These are phyloP conservation scores for Siniperca chuatsi DNA, from an alignment of 2,113 vertebrate genomes.

Conservation along the genomic window DNA sequence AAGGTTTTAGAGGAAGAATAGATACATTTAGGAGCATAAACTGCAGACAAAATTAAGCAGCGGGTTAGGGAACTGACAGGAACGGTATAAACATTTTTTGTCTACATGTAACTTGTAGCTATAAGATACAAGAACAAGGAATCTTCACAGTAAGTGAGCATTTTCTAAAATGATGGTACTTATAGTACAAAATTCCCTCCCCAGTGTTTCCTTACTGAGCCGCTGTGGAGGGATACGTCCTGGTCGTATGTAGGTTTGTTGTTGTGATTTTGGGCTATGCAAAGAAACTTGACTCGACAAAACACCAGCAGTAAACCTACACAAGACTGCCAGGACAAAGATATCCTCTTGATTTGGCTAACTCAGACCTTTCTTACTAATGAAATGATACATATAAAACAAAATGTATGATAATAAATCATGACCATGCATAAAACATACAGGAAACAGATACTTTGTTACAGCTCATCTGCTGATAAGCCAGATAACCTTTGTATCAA, in stretches of 20 bases:
- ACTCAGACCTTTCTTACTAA: not conserved
- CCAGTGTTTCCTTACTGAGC: not conserved
- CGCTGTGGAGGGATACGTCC: not conserved
- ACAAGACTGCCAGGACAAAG: not conserved
- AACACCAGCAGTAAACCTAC: not conserved
- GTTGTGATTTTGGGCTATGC: not conserved
- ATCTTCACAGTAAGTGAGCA: not conserved
- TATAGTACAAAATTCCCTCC: not conserved
- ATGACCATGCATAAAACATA: no score
- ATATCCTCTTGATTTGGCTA: not conserved
- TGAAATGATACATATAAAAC: not conserved
- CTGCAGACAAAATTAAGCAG: not conserved
- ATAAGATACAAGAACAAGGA: not conserved
- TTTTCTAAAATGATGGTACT: not conserved
- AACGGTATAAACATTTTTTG: not conserved
- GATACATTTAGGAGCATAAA: not conserved
- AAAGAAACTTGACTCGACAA: not conserved
- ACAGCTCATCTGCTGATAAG: no score
- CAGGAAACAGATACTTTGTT: not conserved
- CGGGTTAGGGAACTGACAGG: not conserved
- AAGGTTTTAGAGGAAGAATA: not conserved
- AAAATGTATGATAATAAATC: not conserved
- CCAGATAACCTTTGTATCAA: not conserved
- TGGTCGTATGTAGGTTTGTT: not conserved
- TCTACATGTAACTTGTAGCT: not conserved